These are phyloP conservation scores for Uropsilus gracilis DNA, from an alignment of 2,113 vertebrate genomes.

Conservation along the genomic window DNA sequence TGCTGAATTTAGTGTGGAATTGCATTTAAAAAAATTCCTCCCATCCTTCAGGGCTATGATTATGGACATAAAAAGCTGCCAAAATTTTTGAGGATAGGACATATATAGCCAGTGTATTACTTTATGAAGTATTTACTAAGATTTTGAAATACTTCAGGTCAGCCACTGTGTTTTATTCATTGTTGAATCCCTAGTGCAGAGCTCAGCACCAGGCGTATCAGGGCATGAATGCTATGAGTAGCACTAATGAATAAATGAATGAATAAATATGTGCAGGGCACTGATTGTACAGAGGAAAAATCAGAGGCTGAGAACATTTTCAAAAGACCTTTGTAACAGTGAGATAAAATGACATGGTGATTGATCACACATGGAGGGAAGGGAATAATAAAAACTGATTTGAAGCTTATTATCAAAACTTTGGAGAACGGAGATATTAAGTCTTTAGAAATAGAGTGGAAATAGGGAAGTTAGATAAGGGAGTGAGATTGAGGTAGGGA, in stretches of 20 bases:
- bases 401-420: constrained; percentile 42
- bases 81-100: neutral
- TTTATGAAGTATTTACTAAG: constrained; percentile 31
- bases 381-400: constrained; percentile 47
- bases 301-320: constrained; percentile 4
- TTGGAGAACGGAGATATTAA: neutral
- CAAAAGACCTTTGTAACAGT: constrained; percentile 11
- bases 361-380: neutral
- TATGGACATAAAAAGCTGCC: neutral
- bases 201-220: neutral
- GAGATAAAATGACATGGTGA: neutral
- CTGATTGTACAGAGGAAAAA: constrained; percentile 35
- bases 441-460: constrained; percentile 32
- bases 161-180: neutral
- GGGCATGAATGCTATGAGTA: neutral
- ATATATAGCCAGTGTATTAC: neutral
- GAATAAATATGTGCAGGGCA: neutral
- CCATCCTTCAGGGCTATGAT: neutral
- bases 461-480: neutral
- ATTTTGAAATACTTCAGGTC: constrained; percentile 15
- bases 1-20: constrained; percentile 26
- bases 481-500: neutral
- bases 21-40: neutral
- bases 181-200: neutral
- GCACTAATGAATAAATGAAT: constrained; percentile 39